Conservation (phyloP, 2,888 invertebrate species). For the Phytoseiulus persimilis region DNA sequence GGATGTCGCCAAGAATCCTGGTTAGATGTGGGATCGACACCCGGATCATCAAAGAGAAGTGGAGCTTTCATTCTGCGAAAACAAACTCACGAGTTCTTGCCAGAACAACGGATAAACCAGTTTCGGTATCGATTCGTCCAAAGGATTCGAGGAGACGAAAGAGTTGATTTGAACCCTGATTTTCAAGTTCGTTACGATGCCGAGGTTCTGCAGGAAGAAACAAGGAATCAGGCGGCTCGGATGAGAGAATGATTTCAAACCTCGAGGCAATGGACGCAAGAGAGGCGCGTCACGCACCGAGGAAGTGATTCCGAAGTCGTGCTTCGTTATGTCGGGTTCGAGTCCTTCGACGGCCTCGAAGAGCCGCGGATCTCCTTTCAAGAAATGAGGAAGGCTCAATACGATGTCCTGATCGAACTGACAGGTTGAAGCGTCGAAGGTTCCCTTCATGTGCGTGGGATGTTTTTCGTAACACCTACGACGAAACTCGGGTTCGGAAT, state of each 20-base stretch:
- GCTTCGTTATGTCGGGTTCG: slow-evolving; percentile 27
- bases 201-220: neutral
- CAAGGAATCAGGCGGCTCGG: neutral
- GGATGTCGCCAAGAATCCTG: neutral
- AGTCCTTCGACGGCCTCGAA: slow-evolving; percentile 26
- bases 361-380: slow-evolving; percentile 33
- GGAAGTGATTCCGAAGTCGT: neutral
- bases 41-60: neutral
- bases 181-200: neutral
- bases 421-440: slow-evolving; percentile 24
- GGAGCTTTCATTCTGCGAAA: neutral
- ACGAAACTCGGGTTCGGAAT: neutral
- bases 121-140: neutral
- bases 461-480: neutral
- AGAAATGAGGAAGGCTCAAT: slow-evolving; percentile 39
- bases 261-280: no score
- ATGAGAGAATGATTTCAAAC: neutral
- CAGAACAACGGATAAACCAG: neutral
- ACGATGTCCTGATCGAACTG: slow-evolving; percentile 7
- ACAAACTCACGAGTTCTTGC: neutral
- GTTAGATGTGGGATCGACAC: neutral
- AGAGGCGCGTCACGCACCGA: neutral
- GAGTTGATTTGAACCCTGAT: neutral
- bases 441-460: slow-evolving; percentile 5
- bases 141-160: neutral